Evolutionary conservation across 1,140 invertebrate species (phyloP).

Genomic region (Homarus americanus): DNA sequence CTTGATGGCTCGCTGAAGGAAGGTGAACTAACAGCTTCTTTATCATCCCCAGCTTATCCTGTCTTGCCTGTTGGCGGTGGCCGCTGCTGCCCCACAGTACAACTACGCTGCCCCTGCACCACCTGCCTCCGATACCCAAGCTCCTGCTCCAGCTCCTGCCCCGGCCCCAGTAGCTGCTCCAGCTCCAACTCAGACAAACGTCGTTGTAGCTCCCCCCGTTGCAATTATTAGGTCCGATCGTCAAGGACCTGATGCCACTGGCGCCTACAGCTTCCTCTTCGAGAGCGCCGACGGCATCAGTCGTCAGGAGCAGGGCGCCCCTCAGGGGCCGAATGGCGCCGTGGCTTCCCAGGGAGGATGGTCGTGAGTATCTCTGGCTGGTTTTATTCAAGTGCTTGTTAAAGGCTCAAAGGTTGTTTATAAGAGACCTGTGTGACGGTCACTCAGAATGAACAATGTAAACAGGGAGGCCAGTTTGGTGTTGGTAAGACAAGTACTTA

Average conservation of each 20-base stretch:
- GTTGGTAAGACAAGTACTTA: too few relatives aligned
- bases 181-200: not conserved
- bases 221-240: slow-evolving; percentile 35
- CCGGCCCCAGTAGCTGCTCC: too few relatives aligned
- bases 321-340: slow-evolving; percentile 32
- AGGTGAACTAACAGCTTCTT: not conserved
- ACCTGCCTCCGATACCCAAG: too few relatives aligned
- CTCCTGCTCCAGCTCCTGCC: not conserved
- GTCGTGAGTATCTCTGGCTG: slow-evolving; percentile 32
- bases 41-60: not conserved
- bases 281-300: slow-evolving; percentile 41
- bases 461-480: too few relatives aligned
- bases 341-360: slow-evolving; percentile 32
- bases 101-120: too few relatives aligned
- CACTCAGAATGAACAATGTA: not conserved
- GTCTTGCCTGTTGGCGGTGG: too few relatives aligned
- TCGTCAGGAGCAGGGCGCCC: slow-evolving; percentile 27
- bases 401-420: not conserved
- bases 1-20: too few relatives aligned
- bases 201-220: not conserved
- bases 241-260: slow-evolving; percentile 19
- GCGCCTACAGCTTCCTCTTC: slow-evolving; percentile 41
- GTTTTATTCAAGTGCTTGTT: not conserved
- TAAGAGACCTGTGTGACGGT: too few relatives aligned
- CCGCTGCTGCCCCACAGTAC: not conserved